Evolutionary conservation across 2,888 invertebrate genomes (phyloP).

Genomic region (Conistra vaccinii): DNA sequence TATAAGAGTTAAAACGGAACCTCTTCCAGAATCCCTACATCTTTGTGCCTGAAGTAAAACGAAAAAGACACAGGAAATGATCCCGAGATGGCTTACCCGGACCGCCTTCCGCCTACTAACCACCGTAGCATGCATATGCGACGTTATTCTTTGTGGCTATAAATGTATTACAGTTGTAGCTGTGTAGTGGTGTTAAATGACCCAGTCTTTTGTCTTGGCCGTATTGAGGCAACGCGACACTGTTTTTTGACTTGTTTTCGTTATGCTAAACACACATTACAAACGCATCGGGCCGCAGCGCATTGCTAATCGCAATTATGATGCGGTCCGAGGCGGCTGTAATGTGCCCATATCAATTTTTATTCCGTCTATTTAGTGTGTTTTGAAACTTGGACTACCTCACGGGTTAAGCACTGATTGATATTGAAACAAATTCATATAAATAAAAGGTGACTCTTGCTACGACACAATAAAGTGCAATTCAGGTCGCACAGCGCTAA

Average conservation of each 20-base stretch:
- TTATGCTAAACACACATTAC: no score
- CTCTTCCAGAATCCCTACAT: constrained; percentile 27
- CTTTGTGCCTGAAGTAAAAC: constrained; percentile 23
- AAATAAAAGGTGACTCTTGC: no score
- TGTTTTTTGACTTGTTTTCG: neutral
- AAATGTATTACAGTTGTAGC: neutral
- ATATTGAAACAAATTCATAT: no score
- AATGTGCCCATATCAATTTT: no score
- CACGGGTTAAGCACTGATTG: no score
- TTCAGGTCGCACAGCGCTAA: no score
- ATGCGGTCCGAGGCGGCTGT: no score
- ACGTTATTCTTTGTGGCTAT: constrained; percentile 5
- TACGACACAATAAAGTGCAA: no score
- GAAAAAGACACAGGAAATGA: constrained; percentile 60
- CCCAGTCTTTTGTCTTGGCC: neutral
- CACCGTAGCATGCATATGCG: constrained; percentile 41
- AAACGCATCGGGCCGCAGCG: no score
- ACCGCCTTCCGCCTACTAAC: constrained; percentile 65
- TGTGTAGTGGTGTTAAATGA: constrained; percentile 25
- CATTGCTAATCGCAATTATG: no score
- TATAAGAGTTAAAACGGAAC: neutral
- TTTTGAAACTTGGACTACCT: no score
- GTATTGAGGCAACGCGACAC: neutral
- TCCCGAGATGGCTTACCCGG: constrained; percentile 68
- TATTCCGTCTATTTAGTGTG: no score